Evolutionary conservation across 2,113 vertebrate species (phyloP), one percentile per base, ranked within the genome.

Genomic region (Rhizomys pruinosus): DNA sequence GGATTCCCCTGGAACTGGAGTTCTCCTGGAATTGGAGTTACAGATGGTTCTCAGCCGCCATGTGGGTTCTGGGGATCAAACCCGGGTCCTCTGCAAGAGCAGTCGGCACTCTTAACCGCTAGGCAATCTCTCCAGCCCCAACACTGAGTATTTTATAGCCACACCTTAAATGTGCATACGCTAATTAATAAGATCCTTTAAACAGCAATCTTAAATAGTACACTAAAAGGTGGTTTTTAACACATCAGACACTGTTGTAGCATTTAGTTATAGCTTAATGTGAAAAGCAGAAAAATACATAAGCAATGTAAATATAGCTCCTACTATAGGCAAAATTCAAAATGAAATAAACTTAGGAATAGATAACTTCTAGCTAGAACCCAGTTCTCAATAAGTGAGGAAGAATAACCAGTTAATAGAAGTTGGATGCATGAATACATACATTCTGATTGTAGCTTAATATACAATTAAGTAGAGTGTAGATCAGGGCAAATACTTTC

Each of bases 211-310:
- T 86, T 82, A 86, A 82, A 81, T 66, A 91, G 10, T 78, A 22
- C 12, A 68, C 29, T 61, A 82, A 69, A 1, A 61, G 34, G n/a
- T 63, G 42, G 16, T 42, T 93, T 64, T 55, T 47, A 93, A 69
- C 16, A 61, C 2, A 55, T 63, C 7, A 91, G 44, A 77, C 23
- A 69, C 5, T n/a, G 42, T 84, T 87, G 84, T 27, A 95, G 55
- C 5, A n/a, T 22, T 55, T 34, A 66, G 32, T 90, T 42, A 80
- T 17, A 61, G 55, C 89, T 93, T 42, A 80, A 27, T 64, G 11
- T 55, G 25, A 93, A 66, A 92, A 96, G 82, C 1, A 66, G 32
- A 94, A 91, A 91, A 63, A 87, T 25, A 82, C 25, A 63, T 32
- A 91, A 94, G 57, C 27, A 90, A 66, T 66, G 77, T 77, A 93